Evolutionary conservation across 2,797 vertebrate genomes (phyloP).

Genomic region (Acrocephalus scirpaceus): DNA sequence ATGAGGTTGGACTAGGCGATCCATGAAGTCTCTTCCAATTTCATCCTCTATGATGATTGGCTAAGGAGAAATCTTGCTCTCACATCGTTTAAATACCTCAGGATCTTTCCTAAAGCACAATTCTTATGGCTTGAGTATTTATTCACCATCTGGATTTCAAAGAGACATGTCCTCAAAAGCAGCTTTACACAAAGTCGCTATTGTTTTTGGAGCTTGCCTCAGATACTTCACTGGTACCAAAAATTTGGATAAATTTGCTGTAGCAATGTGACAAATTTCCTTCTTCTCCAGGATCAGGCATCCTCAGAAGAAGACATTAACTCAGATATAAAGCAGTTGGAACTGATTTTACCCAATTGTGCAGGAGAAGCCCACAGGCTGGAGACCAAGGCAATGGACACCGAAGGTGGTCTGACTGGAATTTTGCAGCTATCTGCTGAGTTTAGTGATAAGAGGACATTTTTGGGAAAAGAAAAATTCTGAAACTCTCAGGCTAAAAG

Average conservation of each 20-base stretch:
- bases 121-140: background rate
- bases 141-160: background rate
- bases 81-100: background rate
- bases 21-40: background rate
- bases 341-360: background rate
- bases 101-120: background rate
- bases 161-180: background rate
- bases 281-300: background rate
- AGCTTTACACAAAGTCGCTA: background rate
- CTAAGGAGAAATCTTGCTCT: background rate
- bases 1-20: background rate
- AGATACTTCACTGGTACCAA: background rate
- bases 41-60: accelerated
- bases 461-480: background rate
- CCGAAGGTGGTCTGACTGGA: background rate
- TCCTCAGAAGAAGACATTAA: background rate
- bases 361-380: background rate
- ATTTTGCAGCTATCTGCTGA: background rate
- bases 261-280: background rate
- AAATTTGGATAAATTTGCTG: background rate
- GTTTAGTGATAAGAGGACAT: background rate
- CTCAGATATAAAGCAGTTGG: background rate
- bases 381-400: background rate
- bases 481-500: background rate
- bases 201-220: background rate